These are phyloP conservation scores for Buceros bicornis DNA, from an alignment of 2,797 vertebrate species.

Conservation along the genomic window DNA sequence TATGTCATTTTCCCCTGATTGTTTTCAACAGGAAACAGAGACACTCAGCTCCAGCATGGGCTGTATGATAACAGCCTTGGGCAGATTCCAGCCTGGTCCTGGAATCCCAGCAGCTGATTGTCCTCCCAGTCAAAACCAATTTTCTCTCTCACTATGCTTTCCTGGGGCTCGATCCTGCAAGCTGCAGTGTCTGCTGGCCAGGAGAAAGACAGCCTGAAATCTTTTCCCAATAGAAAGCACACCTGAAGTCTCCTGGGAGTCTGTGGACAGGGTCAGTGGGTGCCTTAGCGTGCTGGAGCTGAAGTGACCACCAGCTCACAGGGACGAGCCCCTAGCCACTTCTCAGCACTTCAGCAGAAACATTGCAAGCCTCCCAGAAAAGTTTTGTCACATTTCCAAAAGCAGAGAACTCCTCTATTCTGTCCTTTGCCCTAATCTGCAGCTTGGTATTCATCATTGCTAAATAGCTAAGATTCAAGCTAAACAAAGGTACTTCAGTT, in stretches of 20 bases:
- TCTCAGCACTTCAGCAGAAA: neutral
- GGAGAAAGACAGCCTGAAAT: neutral
- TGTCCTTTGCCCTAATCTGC: neutral
- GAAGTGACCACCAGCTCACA: neutral
- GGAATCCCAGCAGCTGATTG: neutral
- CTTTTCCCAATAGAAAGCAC: neutral
- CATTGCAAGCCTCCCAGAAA: conserved; percentile 6
- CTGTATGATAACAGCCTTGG: neutral
- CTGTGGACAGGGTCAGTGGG: neutral
- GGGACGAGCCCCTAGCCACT: neutral
- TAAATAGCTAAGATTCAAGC: neutral
- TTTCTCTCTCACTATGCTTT: neutral
- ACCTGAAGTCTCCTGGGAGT: neutral
- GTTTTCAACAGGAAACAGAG: conserved; percentile 42
- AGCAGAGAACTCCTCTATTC: neutral
- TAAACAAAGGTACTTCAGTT: neutral
- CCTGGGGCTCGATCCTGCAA: neutral
- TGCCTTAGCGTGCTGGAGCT: neutral
- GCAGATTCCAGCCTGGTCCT: neutral
- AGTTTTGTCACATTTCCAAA: neutral
- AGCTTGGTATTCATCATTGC: neutral
- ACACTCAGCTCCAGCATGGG: neutral
- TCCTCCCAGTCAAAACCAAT: neutral
- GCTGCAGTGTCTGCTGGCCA: neutral
- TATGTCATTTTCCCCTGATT: conserved; percentile 11